Base-by-base conservation (phyloP, 1,140 invertebrate species). In the Drosophila rufa region DNA sequence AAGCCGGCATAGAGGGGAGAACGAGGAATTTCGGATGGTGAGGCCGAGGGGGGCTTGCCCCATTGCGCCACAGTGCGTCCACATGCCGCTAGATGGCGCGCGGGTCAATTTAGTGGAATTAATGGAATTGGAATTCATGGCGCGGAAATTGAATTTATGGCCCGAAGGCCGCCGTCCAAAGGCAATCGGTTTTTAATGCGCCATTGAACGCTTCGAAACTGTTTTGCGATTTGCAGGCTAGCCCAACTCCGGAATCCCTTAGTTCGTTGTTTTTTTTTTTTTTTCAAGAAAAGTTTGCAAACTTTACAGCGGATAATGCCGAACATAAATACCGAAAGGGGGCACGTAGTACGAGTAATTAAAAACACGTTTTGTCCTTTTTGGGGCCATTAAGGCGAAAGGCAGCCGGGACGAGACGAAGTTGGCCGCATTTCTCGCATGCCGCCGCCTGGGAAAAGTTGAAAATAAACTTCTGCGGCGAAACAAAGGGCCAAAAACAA, bases 41-140 rank as follows among this genome's bases (percentile, higher is more conserved):
- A 19, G 46, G 3, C 33, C n/a, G 22, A n/a, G 33, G 48, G 56
- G 55, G 73, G 65, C 27, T 45, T 50, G 62, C 57, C 60, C 62
- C 66, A 75, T 64, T 64, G 68, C 73, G 58, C 66, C 51, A 42
- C 79, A 68, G 80, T 89, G 74, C 81, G 79, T 62, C 80, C 87
- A 58, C 74, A 87, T 75, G 75, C 81, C 91, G 91, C 86, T 92
- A 92, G 91, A 92, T 92, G 91, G 89, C 87, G 91, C 76, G 74
- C 74, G 61, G 91, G 78, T 92, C 86, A 92, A 92, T 92, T 83
- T 85, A 91, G 91, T 91, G 91, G 91, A 92, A 92, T 87, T 92
- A 92, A 92, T 92, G 91, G 89, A 91, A 91, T 87, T 80, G 91
- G 80, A 91, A 90, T 92, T 91, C 85, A 92, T 92, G 91, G 76